Conservation (phyloP, 2,113 vertebrate genomes). For the Notiomystis cincta region DNA sequence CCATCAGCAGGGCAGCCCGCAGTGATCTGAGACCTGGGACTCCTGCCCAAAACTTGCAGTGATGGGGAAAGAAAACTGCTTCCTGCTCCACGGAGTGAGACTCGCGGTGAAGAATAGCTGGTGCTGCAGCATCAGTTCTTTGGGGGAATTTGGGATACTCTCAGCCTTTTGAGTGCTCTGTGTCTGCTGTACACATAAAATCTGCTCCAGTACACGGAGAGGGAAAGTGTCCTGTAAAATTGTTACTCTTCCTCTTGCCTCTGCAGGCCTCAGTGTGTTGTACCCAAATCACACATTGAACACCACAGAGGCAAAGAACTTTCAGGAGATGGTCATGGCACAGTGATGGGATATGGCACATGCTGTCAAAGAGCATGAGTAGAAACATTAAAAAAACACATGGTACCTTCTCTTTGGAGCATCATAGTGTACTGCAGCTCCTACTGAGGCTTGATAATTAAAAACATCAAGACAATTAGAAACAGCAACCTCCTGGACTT, state of each 20-base stretch:
- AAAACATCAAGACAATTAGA: not conserved
- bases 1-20: not conserved
- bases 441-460: not conserved
- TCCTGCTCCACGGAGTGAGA: not conserved
- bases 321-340: not conserved
- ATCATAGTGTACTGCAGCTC: not conserved
- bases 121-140: not conserved
- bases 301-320: not conserved
- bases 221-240: not conserved
- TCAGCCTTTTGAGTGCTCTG: not conserved
- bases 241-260: not conserved
- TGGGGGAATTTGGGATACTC: not conserved
- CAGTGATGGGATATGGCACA: fast-evolving
- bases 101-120: not conserved
- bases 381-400: not conserved
- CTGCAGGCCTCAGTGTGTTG: not conserved
- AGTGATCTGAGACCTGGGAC: not conserved
- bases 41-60: not conserved
- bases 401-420: not conserved
- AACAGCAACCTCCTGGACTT: not conserved
- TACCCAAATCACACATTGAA: not conserved
- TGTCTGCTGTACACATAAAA: fast-evolving
- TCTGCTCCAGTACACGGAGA: not conserved
- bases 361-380: not conserved
- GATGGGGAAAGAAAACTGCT: not conserved